Conservation (phyloP, 2,113 vertebrate genomes). For the Corythaixoides concolor region DNA sequence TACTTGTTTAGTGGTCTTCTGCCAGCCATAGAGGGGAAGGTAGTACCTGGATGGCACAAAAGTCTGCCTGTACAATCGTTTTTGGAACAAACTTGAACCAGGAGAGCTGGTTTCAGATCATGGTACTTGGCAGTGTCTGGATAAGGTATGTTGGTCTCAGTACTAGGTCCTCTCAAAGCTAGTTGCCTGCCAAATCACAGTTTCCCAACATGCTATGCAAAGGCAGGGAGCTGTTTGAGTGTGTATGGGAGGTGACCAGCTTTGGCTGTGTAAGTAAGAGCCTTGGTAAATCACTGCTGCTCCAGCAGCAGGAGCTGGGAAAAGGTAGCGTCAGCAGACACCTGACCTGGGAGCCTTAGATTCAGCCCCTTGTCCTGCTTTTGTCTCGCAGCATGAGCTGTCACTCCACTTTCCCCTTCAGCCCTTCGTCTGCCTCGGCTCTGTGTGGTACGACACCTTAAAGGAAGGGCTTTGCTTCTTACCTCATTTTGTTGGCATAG, state of each 20-base stretch:
- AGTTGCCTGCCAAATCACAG: neutral
- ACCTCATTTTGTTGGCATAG: neutral
- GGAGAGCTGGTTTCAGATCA: neutral
- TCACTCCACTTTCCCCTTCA: neutral
- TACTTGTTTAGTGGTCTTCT: neutral
- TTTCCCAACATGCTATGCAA: neutral
- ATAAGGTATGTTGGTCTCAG: neutral
- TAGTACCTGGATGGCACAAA: neutral
- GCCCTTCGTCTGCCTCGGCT: neutral
- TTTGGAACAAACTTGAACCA: neutral
- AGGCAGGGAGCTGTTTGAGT: fast-evolving
- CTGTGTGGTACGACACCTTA: neutral
- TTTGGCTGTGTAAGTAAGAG: neutral
- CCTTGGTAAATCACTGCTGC: neutral
- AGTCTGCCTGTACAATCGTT: neutral
- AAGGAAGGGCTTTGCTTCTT: neutral
- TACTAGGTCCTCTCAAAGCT: neutral
- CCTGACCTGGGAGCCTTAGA: neutral
- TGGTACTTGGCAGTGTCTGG: fast-evolving
- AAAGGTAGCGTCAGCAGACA: neutral
- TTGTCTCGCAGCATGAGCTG: neutral
- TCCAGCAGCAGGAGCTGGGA: neutral
- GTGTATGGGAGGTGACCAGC: neutral
- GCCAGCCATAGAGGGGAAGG: neutral
- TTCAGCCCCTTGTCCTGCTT: neutral